Evolutionary conservation across 2,113 vertebrate species (phyloP).

Genomic region (Pedionomus torquatus): DNA sequence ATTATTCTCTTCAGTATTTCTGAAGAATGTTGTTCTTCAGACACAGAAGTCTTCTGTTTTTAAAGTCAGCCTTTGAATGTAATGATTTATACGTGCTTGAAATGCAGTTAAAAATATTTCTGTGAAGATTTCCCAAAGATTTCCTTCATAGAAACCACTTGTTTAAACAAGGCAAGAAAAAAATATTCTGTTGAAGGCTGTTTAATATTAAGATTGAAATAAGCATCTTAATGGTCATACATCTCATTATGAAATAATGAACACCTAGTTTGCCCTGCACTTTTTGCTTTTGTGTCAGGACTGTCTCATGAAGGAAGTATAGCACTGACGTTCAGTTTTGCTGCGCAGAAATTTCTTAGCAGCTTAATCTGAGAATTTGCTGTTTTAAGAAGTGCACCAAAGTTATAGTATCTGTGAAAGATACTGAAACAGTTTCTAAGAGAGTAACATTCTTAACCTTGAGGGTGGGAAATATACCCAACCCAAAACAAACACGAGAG

Average conservation of each 20-base stretch:
- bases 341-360: not conserved
- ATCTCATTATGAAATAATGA: not conserved
- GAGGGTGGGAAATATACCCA: not conserved
- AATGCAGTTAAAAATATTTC: not conserved
- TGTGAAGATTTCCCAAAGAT: not conserved
- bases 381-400: not conserved
- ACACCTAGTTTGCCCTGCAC: rapidly evolving
- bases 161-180: not conserved
- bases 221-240: not conserved
- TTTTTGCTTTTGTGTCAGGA: not conserved
- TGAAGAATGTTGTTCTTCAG: constrained; percentile 31
- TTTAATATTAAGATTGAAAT: not conserved
- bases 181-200: not conserved
- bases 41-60: constrained; percentile 34
- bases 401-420: not conserved
- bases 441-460: not conserved
- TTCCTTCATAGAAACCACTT: not conserved
- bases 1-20: constrained; percentile 21
- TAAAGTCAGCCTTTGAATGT: constrained; percentile 20
- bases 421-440: not conserved
- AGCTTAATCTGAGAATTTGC: not conserved
- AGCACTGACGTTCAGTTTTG: not conserved
- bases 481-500: not conserved
- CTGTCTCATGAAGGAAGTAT: not conserved
- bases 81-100: constrained; percentile 6